Conservation (phyloP, 2,888 invertebrate species). For the Orchesellides sinensis region DNA sequence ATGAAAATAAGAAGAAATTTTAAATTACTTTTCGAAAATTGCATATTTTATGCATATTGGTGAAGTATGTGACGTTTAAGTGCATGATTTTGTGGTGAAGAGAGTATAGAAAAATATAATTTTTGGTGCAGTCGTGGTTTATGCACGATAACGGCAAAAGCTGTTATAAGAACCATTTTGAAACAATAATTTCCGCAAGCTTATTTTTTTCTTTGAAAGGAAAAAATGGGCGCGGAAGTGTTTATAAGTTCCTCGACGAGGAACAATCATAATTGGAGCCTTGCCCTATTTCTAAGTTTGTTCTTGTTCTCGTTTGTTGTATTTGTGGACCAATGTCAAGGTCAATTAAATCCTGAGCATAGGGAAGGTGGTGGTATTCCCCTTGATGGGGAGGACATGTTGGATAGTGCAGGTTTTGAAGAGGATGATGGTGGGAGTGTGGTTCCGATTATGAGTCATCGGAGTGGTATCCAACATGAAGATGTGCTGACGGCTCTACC, state of each 20-base stretch:
- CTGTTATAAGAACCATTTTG: too few species aligned
- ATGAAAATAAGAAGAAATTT: too few species aligned
- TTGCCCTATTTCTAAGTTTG: conserved; percentile 38
- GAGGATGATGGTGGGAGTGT: conserved; percentile 53
- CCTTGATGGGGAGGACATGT: neutral
- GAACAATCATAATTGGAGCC: conserved; percentile 1
- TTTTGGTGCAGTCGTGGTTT: neutral
- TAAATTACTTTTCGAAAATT: too few species aligned
- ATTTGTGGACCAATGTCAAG: conserved; percentile 49
- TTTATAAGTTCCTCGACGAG: conserved; percentile 5
- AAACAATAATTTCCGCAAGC: too few species aligned
- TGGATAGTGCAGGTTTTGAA: conserved; percentile 12
- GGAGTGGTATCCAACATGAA: conserved; percentile 53
- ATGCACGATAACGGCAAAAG: neutral
- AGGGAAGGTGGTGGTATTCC: conserved; percentile 31
- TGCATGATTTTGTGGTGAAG: neutral
- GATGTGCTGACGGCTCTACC: conserved; percentile 56
- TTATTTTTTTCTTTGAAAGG: too few species aligned
- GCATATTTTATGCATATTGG: too few species aligned
- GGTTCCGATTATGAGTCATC: conserved; percentile 46
- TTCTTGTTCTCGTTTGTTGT: conserved; percentile 37
- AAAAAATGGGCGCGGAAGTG: conserved; percentile 57
- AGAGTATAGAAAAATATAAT: neutral
- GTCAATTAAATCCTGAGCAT: conserved; percentile 48
- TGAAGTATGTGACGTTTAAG: too few species aligned